Evolutionary conservation across 2,113 vertebrate species (phyloP).

Genomic region (Dicaeum eximium): DNA sequence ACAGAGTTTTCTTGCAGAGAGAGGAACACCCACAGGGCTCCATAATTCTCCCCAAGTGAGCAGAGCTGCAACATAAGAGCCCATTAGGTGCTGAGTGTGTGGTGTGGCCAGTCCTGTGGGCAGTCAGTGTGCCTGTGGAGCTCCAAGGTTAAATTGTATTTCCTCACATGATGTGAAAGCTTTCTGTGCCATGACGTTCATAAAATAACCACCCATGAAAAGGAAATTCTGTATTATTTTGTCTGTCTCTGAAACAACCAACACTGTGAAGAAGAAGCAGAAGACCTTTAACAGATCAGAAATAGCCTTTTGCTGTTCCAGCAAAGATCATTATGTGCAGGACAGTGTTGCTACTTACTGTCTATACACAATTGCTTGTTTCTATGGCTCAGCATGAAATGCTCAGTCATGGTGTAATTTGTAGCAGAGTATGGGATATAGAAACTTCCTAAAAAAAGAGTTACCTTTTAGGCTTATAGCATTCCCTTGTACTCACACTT

Average conservation of each 20-base stretch:
- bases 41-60: neutral
- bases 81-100: neutral
- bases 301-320: neutral
- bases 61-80: neutral
- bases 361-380: neutral
- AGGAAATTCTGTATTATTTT: neutral
- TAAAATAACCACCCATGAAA: neutral
- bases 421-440: neutral
- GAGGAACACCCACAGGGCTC: neutral
- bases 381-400: neutral
- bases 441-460: neutral
- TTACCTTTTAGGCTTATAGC: neutral
- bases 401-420: neutral
- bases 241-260: neutral
- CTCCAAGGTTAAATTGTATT: neutral
- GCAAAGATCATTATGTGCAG: neutral
- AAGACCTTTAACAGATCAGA: neutral
- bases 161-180: neutral
- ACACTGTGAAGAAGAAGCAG: neutral
- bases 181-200: neutral
- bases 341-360: neutral
- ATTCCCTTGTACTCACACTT: neutral
- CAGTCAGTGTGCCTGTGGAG: fast-evolving
- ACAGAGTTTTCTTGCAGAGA: neutral
- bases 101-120: fast-evolving